A percentile compares a stretch with the other conserved stretches of the same genome.
Evolutionary conservation across 2,888 invertebrate species (phyloP).

Genomic region (Kuschelorhynchus macadamiae): DNA sequence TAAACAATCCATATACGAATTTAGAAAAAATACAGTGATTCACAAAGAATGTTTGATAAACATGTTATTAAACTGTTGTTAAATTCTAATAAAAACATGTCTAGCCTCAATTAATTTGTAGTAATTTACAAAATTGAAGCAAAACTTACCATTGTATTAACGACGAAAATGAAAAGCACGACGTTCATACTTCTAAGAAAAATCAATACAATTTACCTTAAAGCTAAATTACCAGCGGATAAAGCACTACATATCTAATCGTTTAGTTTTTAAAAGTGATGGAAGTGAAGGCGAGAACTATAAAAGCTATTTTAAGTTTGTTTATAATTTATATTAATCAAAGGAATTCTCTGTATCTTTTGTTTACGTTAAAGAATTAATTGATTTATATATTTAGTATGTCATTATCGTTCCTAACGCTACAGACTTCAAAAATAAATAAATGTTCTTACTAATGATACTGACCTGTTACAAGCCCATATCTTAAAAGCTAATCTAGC

Average conservation of each 20-base stretch:
- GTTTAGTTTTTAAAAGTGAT: slow-evolving; percentile 13
- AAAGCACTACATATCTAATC: slow-evolving; percentile 3
- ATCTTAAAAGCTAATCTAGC: too few species aligned
- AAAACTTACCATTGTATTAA: slow-evolving; percentile 15
- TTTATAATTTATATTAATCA: slow-evolving; percentile 44
- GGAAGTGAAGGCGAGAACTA: slow-evolving; percentile 13
- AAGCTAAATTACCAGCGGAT: not conserved
- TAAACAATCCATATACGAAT: too few species aligned
- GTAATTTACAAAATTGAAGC: too few species aligned
- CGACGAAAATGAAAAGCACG: slow-evolving; percentile 8
- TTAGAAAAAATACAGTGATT: too few species aligned
- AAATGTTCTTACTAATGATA: too few species aligned
- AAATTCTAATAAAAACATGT: too few species aligned
- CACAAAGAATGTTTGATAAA: too few species aligned
- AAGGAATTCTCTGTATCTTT: slow-evolving; percentile 24
- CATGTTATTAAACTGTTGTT: too few species aligned
- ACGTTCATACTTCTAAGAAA: slow-evolving; percentile 11
- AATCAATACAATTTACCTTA: not conserved
- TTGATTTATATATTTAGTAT: slow-evolving; percentile 4
- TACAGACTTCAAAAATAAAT: too few species aligned
- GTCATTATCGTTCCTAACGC: not conserved
- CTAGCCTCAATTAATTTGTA: too few species aligned
- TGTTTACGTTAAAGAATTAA: slow-evolving; percentile 27
- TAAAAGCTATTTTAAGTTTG: slow-evolving; percentile 42
- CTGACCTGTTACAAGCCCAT: too few species aligned